These are phyloP conservation scores for Oxyteleia sp. DNA, from an alignment of 2,888 invertebrate species.

Conservation along the genomic window DNA sequence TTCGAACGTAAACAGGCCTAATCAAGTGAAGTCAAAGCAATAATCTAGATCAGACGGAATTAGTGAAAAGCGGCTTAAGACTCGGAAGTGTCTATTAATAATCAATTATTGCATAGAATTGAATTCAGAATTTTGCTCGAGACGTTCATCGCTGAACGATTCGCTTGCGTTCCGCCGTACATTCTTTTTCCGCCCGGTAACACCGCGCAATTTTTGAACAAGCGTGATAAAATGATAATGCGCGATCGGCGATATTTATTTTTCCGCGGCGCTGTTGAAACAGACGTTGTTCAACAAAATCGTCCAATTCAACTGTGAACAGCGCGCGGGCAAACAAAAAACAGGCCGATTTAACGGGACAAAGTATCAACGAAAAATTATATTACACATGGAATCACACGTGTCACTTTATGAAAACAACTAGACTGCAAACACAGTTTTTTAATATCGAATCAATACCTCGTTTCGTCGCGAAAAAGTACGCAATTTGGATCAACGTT, in stretches of 20 bases:
- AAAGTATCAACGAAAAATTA: conserved; percentile 21
- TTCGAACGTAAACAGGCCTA: conserved; percentile 65
- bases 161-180: too few species aligned
- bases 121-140: too few species aligned
- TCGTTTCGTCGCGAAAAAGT: too few species aligned
- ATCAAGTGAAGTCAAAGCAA: conserved; percentile 63
- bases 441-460: too few species aligned
- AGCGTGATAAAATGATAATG: background rate
- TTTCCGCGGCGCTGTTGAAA: background rate
- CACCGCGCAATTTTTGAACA: conserved; percentile 1
- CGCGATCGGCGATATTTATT: conserved; percentile 1
- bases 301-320: background rate
- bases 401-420: too few species aligned
- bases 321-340: background rate
- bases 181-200: too few species aligned
- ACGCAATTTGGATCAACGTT: too few species aligned
- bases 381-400: conserved; percentile 20
- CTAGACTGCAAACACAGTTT: too few species aligned
- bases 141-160: too few species aligned
- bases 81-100: background rate
- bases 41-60: conserved; percentile 41
- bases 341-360: conserved; percentile 19
- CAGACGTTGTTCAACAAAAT: background rate
- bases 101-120: too few species aligned
- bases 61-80: conserved; percentile 37